Evolutionary conservation across 1,140 invertebrate genomes (phyloP), one percentile per base, ranked within the genome.

Genomic region (Saccostrea cuccullata): DNA sequence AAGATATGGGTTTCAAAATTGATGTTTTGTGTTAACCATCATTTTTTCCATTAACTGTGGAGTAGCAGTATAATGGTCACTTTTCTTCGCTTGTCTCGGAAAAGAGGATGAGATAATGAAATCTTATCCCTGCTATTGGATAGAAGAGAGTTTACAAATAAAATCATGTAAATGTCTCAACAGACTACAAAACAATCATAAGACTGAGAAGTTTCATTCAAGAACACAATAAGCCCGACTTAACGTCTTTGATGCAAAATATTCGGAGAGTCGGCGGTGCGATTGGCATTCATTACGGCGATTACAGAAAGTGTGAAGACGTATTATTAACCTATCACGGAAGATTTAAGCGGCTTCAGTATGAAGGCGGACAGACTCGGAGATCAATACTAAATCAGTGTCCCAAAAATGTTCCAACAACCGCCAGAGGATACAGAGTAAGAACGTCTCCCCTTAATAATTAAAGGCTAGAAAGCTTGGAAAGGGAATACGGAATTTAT

Each of bases 271-370:
- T 26, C 70, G 26, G 26, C 30, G 70, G 70, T 30, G 26, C 70
- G 70, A 23, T 77, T 77, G 15, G 70, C 70, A 77, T 77, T 77
- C 70, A 77, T 77, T 77, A 77, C 70, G 13, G 70, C 30, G 23
- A 77, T 30, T 77, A 77, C 70, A 77, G 70, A 77, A 77, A 30
- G 70, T 77, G 70, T 77, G 70, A 77, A 77, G 70, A 77, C 12
- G 70, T 77, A 77, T 77, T 77, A 77, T 77, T 77, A 77, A 77
- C 70, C 70, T 77, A 77, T 77, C 70, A 30, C 70, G 30, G 30
- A 77, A 77, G 70, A 77, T 77, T 77, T 77, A 77, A 77, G 70
- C 26, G 15, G 70, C 70, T 26, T 23, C 30, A 77, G 26, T 77
- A 36, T 77, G 26, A 77, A 77, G 70, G 70, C 70, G 70, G 70